A percentile compares a stretch with the other conserved stretches of the same genome.
Evolutionary conservation across 1,140 invertebrate genomes (phyloP).

Genomic region (Bombus haemorrhoidalis): DNA sequence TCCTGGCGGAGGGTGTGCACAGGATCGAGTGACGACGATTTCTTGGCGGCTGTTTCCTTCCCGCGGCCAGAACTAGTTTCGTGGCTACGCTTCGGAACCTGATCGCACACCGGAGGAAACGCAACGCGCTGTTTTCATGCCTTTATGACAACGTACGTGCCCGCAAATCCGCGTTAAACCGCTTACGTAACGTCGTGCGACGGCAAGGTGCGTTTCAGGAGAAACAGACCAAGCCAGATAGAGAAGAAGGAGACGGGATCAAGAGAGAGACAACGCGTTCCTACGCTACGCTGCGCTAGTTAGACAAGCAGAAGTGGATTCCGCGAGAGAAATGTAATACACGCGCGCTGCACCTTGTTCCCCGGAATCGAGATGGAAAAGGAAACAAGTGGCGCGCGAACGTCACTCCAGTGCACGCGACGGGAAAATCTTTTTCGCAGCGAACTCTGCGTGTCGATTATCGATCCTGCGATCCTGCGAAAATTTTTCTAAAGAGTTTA

Average conservation of each 20-base stretch:
- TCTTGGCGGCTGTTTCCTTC: constrained; percentile 17
- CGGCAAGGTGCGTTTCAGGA: constrained; percentile 11
- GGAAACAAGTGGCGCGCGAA: constrained; percentile 50
- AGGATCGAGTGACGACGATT: constrained; percentile 28
- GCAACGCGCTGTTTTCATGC: constrained; percentile 40
- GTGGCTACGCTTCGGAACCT: constrained; percentile 30
- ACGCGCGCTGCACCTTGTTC: constrained; percentile 39
- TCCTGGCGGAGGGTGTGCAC: neutral
- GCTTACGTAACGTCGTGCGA: constrained; percentile 5
- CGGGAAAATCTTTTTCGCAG: constrained; percentile 43
- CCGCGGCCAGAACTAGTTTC: constrained; percentile 16
- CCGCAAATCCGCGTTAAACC: neutral
- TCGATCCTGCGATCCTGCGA: neutral
- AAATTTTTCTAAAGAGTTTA: too few species aligned
- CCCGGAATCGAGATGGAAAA: constrained; percentile 65
- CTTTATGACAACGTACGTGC: constrained; percentile 33
- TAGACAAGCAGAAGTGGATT: neutral
- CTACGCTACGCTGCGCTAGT: neutral
- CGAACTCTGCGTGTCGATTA: neutral
- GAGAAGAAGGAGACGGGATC: neutral
- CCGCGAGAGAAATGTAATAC: constrained; percentile 41
- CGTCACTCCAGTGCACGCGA: constrained; percentile 12
- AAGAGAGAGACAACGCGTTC: neutral
- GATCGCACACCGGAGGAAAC: constrained; percentile 20
- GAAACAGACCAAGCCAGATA: neutral